phyloP scores from a whole-genome alignment of 2,113 vertebrate species.

The Tragelaphus scriptus region DNA sequence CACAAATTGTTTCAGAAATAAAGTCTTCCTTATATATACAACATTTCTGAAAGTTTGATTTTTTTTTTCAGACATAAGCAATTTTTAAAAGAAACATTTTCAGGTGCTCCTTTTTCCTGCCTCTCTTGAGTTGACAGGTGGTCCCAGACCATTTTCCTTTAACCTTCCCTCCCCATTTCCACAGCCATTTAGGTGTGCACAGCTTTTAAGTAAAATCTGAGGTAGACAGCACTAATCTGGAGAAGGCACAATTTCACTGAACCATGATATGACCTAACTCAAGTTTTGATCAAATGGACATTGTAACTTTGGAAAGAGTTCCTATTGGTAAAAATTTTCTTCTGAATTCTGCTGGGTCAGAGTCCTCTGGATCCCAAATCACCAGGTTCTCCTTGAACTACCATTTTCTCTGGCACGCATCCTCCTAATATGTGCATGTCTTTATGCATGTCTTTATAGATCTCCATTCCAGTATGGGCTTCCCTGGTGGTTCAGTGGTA shows the following conservation, averaged over 20 bases:
- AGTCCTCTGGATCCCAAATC: background rate
- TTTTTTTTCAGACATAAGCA: background rate
- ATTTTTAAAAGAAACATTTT: background rate
- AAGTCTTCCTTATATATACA: background rate
- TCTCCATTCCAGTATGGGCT: background rate
- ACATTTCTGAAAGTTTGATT: background rate
- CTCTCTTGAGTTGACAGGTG: background rate
- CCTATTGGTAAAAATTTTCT: background rate
- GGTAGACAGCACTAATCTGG: background rate
- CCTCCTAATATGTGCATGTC: background rate
- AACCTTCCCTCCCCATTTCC: background rate
- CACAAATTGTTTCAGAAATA: background rate
- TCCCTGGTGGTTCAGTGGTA: background rate
- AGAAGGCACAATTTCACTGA: background rate
- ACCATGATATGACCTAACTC: background rate
- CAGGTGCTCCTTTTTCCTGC: background rate
- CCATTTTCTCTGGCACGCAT: background rate
- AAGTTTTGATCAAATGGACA: background rate
- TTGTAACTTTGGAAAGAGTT: background rate
- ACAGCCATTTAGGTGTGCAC: rapidly evolving
- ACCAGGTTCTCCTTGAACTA: background rate
- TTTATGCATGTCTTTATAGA: background rate
- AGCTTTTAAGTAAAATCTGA: background rate
- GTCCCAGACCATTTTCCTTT: background rate
- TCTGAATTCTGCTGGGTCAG: background rate